Evolutionary conservation across 2,797 vertebrate genomes (phyloP).

Genomic region (Stomatorhinus walkeri): DNA sequence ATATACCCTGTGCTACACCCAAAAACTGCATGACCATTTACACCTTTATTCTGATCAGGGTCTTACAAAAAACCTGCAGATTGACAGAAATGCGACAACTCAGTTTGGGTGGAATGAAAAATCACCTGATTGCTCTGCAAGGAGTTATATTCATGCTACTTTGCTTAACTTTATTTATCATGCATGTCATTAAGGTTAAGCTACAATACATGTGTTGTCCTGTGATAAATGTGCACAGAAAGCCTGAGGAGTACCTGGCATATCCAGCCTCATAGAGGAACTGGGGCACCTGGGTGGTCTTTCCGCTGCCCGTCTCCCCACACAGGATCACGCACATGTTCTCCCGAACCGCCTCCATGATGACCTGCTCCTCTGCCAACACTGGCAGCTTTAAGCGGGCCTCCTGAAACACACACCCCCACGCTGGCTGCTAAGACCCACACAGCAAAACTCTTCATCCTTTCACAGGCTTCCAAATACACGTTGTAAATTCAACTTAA

Average conservation of each 20-base stretch:
- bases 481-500: neutral
- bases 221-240: neutral
- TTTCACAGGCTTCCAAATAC: neutral
- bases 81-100: neutral
- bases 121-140: neutral
- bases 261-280: constrained; percentile 97
- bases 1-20: neutral
- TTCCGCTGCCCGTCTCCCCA: constrained; percentile 93
- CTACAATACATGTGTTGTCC: neutral
- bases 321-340: constrained; percentile 76
- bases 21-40: neutral
- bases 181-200: neutral
- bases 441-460: neutral
- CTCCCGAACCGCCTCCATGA: constrained; percentile 89
- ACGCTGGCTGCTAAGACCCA: neutral
- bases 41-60: neutral
- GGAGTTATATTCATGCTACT: neutral
- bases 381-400: constrained; percentile 84
- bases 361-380: constrained; percentile 82
- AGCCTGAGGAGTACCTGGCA: constrained; percentile 62
- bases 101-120: neutral
- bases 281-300: constrained; percentile 95
- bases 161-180: neutral
- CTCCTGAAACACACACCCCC: constrained; percentile 53
- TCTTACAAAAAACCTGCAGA: neutral